Evolutionary conservation across 2,113 vertebrate species (phyloP).

Genomic region (Vulpes vulpes): DNA sequence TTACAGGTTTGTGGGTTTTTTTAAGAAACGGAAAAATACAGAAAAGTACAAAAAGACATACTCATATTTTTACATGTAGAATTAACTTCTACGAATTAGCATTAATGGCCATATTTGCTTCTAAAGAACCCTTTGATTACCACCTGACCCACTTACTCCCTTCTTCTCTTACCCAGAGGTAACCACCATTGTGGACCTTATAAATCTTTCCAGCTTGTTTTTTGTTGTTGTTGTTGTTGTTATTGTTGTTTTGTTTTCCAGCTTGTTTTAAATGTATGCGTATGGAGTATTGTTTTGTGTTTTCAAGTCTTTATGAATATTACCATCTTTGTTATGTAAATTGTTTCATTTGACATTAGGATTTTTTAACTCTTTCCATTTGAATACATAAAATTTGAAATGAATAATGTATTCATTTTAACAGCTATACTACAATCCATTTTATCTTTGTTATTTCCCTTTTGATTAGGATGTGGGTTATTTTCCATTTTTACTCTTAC

Average conservation of each 20-base stretch:
- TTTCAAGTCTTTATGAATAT: not conserved
- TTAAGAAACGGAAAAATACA: not conserved
- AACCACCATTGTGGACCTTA: not conserved
- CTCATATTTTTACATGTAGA: not conserved
- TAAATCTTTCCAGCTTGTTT: not conserved
- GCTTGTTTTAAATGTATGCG: not conserved
- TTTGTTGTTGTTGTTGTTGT: too few relatives aligned
- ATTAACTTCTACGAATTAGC: not conserved
- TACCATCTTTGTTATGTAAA: not conserved
- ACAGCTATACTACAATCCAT: not conserved
- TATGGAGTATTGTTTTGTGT: not conserved
- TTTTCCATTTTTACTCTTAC: not conserved
- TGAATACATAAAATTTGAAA: not conserved
- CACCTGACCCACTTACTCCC: not conserved
- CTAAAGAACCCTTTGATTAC: not conserved
- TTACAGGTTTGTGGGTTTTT: not conserved
- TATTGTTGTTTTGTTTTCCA: not conserved
- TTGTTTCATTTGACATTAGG: not conserved
- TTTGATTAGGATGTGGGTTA: not conserved
- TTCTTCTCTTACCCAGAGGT: not conserved
- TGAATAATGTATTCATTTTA: slow-evolving; percentile 7
- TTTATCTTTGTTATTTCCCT: not conserved
- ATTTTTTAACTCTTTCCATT: not conserved
- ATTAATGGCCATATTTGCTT: not conserved
- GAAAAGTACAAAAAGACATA: not conserved